Conservation (phyloP, 2,113 vertebrate species). For the Tetrax tetrax region DNA sequence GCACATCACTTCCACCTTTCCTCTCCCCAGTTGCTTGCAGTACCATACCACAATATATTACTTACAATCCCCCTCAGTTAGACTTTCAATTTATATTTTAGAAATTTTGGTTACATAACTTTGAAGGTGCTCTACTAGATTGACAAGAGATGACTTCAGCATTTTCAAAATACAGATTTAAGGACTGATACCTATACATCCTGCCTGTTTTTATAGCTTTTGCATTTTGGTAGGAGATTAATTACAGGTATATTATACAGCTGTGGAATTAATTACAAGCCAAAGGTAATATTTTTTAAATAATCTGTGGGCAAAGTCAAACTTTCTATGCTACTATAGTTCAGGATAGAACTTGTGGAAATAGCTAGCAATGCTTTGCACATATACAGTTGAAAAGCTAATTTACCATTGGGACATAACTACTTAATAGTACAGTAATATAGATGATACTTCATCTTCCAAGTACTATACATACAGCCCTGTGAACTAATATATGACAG, state of each 20-base stretch:
- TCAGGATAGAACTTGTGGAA: background rate
- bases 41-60: background rate
- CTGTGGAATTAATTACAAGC: background rate
- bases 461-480: background rate
- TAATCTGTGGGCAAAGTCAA: background rate
- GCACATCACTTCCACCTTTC: background rate
- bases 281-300: background rate
- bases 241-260: background rate
- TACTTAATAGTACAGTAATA: background rate
- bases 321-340: background rate
- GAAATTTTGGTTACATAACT: background rate
- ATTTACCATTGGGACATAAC: background rate
- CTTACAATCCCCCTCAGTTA: background rate
- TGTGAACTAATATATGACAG: background rate
- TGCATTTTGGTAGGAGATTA: background rate
- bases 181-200: background rate
- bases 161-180: background rate
- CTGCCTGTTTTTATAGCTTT: background rate
- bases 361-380: background rate
- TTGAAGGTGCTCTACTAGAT: background rate
- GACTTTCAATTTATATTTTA: background rate
- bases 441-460: background rate
- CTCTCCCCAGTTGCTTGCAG: background rate
- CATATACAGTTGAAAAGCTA: background rate
- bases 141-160: background rate